Conservation (phyloP, 2,113 vertebrate species). For the Triplophysa dalaica region DNA sequence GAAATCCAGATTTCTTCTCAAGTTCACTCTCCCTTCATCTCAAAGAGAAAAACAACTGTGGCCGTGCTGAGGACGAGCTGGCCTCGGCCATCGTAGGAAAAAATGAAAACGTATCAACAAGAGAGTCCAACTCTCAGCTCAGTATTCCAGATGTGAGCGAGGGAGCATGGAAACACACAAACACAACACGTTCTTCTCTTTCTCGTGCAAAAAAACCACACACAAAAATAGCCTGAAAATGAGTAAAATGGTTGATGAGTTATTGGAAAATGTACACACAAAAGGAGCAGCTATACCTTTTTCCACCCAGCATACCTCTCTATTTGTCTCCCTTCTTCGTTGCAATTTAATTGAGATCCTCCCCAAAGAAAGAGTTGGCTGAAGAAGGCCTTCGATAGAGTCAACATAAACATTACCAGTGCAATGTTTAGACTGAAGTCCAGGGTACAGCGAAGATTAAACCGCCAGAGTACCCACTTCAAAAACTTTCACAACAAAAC, state of each 20-base stretch:
- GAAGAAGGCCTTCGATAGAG: background rate
- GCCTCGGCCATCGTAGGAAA: conserved; percentile 47
- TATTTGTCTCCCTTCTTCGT: background rate
- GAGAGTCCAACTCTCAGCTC: conserved; percentile 40
- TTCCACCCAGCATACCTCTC: background rate
- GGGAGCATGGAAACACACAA: conserved; percentile 37
- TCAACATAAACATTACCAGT: conserved; percentile 18
- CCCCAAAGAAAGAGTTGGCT: background rate
- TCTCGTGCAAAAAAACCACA: conserved; percentile 4
- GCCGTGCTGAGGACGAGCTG: conserved; percentile 38
- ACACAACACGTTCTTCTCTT: conserved; percentile 28
- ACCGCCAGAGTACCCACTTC: conserved; percentile 19
- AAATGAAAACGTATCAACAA: conserved; percentile 50
- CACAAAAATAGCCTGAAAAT: background rate
- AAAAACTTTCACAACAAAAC: conserved; percentile 13
- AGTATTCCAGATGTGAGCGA: conserved; percentile 55
- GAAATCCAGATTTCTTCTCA: conserved; percentile 48
- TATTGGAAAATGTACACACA: background rate
- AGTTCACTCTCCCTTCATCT: conserved; percentile 36
- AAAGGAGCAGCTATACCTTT: background rate
- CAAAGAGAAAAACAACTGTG: conserved; percentile 54
- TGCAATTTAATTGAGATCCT: conserved; percentile 5
- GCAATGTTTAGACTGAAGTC: conserved; percentile 3
- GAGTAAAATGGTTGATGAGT: background rate
- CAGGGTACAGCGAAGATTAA: conserved; percentile 16